Percentiles rank a stretch among this genome's conserved stretches.
Conservation (phyloP, 2,113 vertebrate genomes). For the Catagonus wagneri region DNA sequence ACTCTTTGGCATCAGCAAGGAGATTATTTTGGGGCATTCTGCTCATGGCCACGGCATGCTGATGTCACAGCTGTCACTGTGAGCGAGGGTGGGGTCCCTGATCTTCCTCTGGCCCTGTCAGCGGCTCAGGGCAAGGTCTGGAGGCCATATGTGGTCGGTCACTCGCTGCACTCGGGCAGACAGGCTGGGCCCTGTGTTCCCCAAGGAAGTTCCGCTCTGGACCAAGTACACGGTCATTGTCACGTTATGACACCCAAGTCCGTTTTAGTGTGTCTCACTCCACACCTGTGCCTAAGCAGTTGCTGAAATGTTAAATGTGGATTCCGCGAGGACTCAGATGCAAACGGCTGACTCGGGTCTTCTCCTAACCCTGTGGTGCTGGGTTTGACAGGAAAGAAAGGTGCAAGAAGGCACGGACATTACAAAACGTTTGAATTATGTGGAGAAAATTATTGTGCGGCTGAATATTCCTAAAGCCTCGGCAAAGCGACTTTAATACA, state of each 20-base stretch:
- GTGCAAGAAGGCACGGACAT: background rate
- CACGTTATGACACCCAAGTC: rapidly evolving
- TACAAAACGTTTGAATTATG: background rate
- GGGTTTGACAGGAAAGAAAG: background rate
- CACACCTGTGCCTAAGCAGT: background rate
- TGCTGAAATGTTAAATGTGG: background rate
- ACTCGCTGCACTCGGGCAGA: background rate
- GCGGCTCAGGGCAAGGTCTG: background rate
- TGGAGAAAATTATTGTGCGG: background rate
- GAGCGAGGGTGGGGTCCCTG: rapidly evolving
- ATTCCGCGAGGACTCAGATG: background rate
- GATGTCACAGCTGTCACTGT: background rate
- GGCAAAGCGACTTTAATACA: background rate
- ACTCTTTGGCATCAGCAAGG: background rate
- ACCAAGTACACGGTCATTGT: background rate
- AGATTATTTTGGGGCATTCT: background rate
- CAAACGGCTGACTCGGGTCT: background rate
- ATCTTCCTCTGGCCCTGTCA: background rate
- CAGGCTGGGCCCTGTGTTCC: background rate
- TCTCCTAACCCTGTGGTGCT: background rate
- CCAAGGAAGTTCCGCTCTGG: background rate
- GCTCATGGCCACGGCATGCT: background rate
- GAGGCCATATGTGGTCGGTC: background rate
- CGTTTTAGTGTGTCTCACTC: background rate
- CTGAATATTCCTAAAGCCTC: background rate